phyloP scores from a whole-genome alignment of 2,888 invertebrate species.

The Auanema freiburgensis region DNA sequence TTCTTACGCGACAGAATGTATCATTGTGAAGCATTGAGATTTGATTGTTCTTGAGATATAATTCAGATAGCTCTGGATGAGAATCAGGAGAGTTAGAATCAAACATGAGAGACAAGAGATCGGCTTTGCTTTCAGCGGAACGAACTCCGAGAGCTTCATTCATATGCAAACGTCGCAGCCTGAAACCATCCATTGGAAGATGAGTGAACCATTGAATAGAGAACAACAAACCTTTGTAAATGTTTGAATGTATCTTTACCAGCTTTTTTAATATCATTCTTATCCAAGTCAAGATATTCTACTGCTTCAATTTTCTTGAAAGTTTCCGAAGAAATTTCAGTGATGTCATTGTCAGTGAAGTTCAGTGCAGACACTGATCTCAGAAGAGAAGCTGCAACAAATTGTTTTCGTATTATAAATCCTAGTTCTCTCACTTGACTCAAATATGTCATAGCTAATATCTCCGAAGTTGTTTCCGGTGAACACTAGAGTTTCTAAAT shows the following conservation, averaged over 20 bases:
- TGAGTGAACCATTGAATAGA: not conserved
- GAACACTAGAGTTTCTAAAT: not conserved
- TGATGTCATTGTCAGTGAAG: slow-evolving; percentile 13
- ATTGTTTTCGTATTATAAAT: not conserved
- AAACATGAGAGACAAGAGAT: slow-evolving; percentile 14
- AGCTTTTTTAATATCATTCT: slow-evolving; percentile 8
- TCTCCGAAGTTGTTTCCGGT: not conserved
- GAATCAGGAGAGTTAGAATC: not conserved
- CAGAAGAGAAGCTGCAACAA: slow-evolving; percentile 6
- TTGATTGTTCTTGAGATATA: slow-evolving; percentile 6
- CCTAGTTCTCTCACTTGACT: not conserved
- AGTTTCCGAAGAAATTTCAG: slow-evolving; percentile 10
- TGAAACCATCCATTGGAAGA: not conserved
- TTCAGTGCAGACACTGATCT: slow-evolving; percentile 1
- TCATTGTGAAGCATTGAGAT: slow-evolving; percentile 4
- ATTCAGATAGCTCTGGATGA: slow-evolving; percentile 6
- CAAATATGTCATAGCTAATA: not conserved
- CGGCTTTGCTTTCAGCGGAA: not conserved
- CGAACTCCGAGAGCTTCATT: slow-evolving; percentile 5
- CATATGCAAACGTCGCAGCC: slow-evolving; percentile 11
- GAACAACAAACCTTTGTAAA: not conserved
- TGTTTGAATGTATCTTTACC: slow-evolving; percentile 10
- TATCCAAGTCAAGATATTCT: slow-evolving; percentile 11
- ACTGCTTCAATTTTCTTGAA: slow-evolving; percentile 3
- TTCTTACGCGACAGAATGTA: slow-evolving; percentile 17